Conservation (phyloP, 2,113 vertebrate genomes). For the Triplophysa rosa region DNA sequence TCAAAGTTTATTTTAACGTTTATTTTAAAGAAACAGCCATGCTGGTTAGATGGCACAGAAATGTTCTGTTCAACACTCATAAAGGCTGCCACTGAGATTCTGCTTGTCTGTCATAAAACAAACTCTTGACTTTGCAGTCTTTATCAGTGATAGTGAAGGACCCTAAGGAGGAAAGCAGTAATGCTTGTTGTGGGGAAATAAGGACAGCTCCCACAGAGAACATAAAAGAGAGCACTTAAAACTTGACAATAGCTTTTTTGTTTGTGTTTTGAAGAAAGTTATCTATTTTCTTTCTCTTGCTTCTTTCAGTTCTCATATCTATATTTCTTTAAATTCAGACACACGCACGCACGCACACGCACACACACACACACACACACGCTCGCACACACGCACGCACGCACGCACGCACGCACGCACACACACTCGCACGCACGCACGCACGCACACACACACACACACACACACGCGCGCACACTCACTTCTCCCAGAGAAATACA, state of each 20-base stretch:
- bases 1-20: background rate
- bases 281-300: conserved; percentile 8
- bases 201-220: conserved; percentile 44
- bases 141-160: conserved; percentile 51
- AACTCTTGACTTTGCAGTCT: conserved; percentile 56
- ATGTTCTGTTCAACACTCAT: conserved; percentile 54
- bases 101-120: conserved; percentile 64
- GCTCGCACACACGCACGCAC: too few species aligned
- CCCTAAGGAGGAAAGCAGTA: conserved; percentile 53
- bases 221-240: conserved; percentile 47
- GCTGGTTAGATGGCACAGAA: conserved; percentile 34
- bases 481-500: conserved; percentile 57
- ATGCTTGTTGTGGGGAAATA: conserved; percentile 47
- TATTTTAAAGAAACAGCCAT: background rate
- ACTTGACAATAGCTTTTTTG: conserved; percentile 50
- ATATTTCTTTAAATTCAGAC: background rate
- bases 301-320: conserved; percentile 14
- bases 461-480: background rate
- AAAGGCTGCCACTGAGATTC: conserved; percentile 47
- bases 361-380: background rate
- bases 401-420: background rate
- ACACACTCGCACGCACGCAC: background rate
- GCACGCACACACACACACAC: background rate
- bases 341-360: conserved; percentile 1
- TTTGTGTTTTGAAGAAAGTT: conserved; percentile 47